Conservation (phyloP, 2,888 invertebrate species). For the Adelphocoris suturalis region DNA sequence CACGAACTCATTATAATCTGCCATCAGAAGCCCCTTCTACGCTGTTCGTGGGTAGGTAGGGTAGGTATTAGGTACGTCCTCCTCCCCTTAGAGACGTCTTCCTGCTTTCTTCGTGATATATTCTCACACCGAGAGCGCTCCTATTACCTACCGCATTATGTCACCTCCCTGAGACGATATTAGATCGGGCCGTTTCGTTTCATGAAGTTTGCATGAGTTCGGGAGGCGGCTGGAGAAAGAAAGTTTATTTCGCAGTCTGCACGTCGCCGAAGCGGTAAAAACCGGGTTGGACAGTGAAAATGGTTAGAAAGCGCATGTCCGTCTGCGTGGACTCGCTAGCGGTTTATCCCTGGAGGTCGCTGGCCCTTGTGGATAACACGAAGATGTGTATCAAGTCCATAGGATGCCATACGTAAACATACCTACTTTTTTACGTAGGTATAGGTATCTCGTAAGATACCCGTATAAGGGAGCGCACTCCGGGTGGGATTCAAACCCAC, state of each 20-base stretch:
- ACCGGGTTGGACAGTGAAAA: conserved; percentile 49
- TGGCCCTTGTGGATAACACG: background rate
- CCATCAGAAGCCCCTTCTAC: background rate
- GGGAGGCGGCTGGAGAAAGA: conserved; percentile 12
- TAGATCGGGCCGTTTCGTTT: conserved; percentile 30
- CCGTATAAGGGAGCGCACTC: no score
- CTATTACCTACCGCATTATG: conserved; percentile 28
- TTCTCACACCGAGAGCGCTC: conserved; percentile 6
- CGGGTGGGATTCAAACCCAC: no score
- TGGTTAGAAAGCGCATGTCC: conserved; percentile 48
- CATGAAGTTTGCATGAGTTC: conserved; percentile 47
- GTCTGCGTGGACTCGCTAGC: background rate
- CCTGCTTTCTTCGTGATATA: conserved; percentile 45
- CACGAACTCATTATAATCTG: conserved; percentile 10
- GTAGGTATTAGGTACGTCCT: no score
- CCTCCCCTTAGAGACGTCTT: background rate
- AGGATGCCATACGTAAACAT: no score
- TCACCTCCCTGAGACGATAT: conserved; percentile 1
- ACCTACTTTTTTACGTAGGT: no score
- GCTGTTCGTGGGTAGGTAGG: background rate
- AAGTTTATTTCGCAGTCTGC: background rate
- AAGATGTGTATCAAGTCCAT: no score
- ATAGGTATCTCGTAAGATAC: no score
- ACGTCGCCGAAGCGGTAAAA: conserved; percentile 2
- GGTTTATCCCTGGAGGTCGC: background rate